These are phyloP conservation scores for Brachylomia viminalis DNA, from an alignment of 2,888 invertebrate genomes.

Conservation along the genomic window DNA sequence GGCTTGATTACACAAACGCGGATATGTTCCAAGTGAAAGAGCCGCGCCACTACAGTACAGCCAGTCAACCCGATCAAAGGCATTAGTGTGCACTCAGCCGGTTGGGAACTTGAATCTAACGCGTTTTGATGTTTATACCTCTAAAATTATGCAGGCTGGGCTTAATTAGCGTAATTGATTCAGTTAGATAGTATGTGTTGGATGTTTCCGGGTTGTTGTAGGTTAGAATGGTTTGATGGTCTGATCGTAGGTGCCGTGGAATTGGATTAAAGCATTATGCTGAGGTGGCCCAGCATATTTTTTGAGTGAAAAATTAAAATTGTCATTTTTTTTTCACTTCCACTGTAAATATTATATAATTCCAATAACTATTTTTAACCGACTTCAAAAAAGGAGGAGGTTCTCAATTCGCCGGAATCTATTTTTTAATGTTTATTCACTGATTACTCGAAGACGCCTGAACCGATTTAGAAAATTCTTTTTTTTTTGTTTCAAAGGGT, in stretches of 20 bases:
- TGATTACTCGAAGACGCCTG: too few relatives aligned
- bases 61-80: constrained; percentile 66
- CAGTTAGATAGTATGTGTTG: constrained; percentile 22
- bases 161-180: constrained; percentile 57
- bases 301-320: background rate
- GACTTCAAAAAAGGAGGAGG: too few relatives aligned
- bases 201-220: constrained; percentile 16
- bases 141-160: constrained; percentile 44
- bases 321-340: background rate
- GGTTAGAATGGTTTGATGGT: background rate
- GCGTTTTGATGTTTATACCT: constrained; percentile 62
- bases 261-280: constrained; percentile 7
- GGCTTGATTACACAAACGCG: constrained; percentile 66
- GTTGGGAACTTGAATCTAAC: constrained; percentile 52
- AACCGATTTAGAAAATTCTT: too few relatives aligned
- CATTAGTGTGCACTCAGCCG: constrained; percentile 56
- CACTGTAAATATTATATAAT: background rate
- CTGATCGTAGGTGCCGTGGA: background rate
- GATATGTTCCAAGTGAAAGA: constrained; percentile 47
- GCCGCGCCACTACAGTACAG: constrained; percentile 54
- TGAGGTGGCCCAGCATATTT: background rate
- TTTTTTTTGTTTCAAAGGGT: too few relatives aligned
- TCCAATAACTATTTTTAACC: background rate
- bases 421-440: too few relatives aligned
- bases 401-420: too few relatives aligned